phyloP scores from a whole-genome alignment of 2,888 invertebrate genomes.

The Zaprionus obscuricornis region DNA sequence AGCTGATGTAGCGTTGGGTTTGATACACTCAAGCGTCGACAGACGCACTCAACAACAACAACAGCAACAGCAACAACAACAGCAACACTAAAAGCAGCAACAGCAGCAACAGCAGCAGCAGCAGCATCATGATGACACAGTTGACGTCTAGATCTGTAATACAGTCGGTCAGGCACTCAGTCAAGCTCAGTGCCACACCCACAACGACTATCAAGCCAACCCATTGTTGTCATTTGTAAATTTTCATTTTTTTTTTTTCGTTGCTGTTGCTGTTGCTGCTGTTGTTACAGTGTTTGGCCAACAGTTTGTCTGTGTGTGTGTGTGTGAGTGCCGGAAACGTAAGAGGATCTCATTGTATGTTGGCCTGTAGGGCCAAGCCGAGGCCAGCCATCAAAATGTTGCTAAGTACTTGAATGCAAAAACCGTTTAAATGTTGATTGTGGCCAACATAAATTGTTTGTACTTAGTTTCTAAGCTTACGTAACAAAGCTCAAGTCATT shows the following conservation, averaged over 20 bases:
- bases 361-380: conserved; percentile 42
- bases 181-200: conserved; percentile 56
- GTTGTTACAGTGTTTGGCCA: conserved; percentile 60
- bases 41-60: conserved; percentile 66
- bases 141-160: conserved; percentile 72
- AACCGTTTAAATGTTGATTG: conserved; percentile 68
- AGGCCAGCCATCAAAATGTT: conserved; percentile 48
- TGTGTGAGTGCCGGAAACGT: conserved; percentile 62
- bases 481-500: conserved; percentile 2
- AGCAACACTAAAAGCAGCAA: conserved; percentile 18
- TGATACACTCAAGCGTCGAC: conserved; percentile 78
- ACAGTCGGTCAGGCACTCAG: conserved; percentile 68
- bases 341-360: conserved; percentile 69
- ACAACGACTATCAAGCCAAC: neutral
- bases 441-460: conserved; percentile 45
- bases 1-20: conserved; percentile 65
- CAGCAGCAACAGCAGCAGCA: conserved; percentile 25
- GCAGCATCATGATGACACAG: conserved; percentile 49
- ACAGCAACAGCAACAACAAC: conserved; percentile 24
- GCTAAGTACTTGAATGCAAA: conserved; percentile 61
- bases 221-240: conserved; percentile 57
- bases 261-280: conserved; percentile 4
- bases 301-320: conserved; percentile 46
- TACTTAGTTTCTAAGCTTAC: conserved; percentile 15
- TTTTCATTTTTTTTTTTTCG: conserved; percentile 43